A percentile compares a stretch with the other conserved stretches of the same genome.
These are phyloP conservation scores for Nysson spinosus DNA, from an alignment of 2,888 invertebrate genomes.

Conservation along the genomic window DNA sequence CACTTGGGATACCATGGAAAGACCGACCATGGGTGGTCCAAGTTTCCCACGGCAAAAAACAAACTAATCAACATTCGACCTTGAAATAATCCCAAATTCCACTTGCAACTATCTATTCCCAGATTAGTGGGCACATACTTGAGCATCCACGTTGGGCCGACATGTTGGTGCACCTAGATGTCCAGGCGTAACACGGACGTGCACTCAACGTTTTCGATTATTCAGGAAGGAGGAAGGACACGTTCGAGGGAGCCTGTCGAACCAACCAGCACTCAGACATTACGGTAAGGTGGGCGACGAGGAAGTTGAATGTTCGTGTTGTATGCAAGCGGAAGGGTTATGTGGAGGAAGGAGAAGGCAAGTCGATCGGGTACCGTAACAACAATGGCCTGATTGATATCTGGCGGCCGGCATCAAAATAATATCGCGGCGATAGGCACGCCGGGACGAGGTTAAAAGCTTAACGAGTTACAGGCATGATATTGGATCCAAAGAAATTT, in stretches of 20 bases:
- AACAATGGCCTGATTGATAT: slow-evolving; percentile 63
- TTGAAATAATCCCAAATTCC: slow-evolving; percentile 4
- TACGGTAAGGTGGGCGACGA: no score
- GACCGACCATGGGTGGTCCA: no score
- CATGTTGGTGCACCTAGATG: slow-evolving; percentile 26
- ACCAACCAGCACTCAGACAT: slow-evolving; percentile 3
- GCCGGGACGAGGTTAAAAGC: slow-evolving; percentile 60
- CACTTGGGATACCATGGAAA: no score
- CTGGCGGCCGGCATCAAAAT: slow-evolving; percentile 60
- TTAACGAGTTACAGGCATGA: slow-evolving; percentile 72
- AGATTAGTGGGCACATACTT: slow-evolving; percentile 1
- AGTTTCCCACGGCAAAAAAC: no score
- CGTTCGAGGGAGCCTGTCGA: slow-evolving; percentile 38
- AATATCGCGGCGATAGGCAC: slow-evolving; percentile 57
- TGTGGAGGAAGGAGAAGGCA: slow-evolving; percentile 5
- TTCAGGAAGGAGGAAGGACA: slow-evolving; percentile 55
- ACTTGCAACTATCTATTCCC: slow-evolving; percentile 3
- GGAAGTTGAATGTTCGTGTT: no score
- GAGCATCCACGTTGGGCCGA: slow-evolving; percentile 23
- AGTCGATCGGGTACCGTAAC: slow-evolving; percentile 22
- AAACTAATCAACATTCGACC: slow-evolving; percentile 17
- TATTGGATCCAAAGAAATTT: slow-evolving; percentile 72
- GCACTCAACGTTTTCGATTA: slow-evolving; percentile 62
- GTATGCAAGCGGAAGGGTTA: no score
- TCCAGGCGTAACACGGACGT: slow-evolving; percentile 50